These are phyloP conservation scores for Meleagris gallopavo DNA, from an alignment of 2,113 vertebrate species.

Conservation along the genomic window DNA sequence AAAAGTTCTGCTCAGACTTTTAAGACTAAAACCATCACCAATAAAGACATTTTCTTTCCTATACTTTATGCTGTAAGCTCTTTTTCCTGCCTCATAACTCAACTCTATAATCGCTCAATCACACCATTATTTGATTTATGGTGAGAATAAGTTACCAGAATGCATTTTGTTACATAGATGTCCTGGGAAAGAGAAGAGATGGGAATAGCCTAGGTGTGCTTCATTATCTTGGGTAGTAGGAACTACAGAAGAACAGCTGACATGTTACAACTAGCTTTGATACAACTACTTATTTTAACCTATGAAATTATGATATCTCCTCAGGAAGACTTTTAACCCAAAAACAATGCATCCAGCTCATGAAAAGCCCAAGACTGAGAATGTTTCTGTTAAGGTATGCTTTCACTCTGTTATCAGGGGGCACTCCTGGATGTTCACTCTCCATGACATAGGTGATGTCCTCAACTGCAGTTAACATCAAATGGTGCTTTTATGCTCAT, in stretches of 20 bases:
- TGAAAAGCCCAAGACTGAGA: background rate
- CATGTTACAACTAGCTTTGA: background rate
- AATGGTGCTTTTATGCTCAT: background rate
- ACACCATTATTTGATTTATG: background rate
- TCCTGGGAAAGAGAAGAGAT: background rate
- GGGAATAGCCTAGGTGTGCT: background rate
- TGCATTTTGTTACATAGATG: background rate
- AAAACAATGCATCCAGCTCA: background rate
- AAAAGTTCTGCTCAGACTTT: slow-evolving; percentile 29
- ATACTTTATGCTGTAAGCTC: background rate
- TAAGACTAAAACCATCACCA: no score
- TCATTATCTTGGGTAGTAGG: background rate
- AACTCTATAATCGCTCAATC: background rate
- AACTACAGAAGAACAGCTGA: slow-evolving; percentile 3
- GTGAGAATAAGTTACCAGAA: background rate
- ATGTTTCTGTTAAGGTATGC: background rate
- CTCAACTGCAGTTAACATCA: background rate
- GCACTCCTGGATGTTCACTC: background rate
- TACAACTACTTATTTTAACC: background rate
- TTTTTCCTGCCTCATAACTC: background rate
- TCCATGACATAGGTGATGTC: background rate
- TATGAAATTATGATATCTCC: background rate
- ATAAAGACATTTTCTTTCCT: background rate
- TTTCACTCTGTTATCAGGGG: background rate
- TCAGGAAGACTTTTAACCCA: background rate